These are phyloP conservation scores for Albula goreensis DNA, from an alignment of 2,113 vertebrate genomes.

Conservation along the genomic window DNA sequence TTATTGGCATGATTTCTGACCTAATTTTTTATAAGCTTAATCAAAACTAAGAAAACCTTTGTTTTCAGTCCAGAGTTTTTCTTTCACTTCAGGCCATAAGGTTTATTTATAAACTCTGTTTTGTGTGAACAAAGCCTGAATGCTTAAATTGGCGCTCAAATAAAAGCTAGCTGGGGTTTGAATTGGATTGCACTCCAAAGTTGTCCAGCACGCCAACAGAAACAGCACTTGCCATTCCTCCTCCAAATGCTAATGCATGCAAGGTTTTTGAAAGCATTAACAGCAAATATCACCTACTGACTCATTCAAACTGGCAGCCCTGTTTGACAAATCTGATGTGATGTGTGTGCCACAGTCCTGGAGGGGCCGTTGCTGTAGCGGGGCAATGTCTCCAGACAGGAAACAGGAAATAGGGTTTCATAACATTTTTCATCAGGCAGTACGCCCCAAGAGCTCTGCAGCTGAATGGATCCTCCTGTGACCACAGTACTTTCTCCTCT, in stretches of 20 bases:
- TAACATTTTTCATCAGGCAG: slow-evolving; percentile 22
- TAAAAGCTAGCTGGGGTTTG: slow-evolving; percentile 19
- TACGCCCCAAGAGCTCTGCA: slow-evolving; percentile 2
- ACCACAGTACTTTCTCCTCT: background rate
- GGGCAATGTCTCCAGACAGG: slow-evolving; percentile 20
- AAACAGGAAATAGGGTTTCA: slow-evolving; percentile 38
- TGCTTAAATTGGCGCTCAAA: slow-evolving; percentile 19
- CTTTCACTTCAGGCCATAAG: slow-evolving; percentile 17
- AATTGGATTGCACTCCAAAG: slow-evolving; percentile 14
- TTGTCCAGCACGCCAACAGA: slow-evolving; percentile 24
- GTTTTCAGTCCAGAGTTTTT: slow-evolving; percentile 20
- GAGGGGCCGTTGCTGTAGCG: slow-evolving; percentile 3
- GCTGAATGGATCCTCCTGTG: slow-evolving; percentile 3
- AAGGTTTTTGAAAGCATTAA: slow-evolving; percentile 21
- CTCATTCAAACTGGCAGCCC: slow-evolving; percentile 31
- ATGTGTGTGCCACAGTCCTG: slow-evolving; percentile 22
- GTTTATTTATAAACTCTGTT: slow-evolving; percentile 36
- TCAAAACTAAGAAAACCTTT: slow-evolving; percentile 21
- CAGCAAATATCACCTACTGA: slow-evolving; percentile 28
- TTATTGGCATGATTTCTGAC: background rate
- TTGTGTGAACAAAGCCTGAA: slow-evolving; percentile 32
- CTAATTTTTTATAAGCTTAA: slow-evolving; percentile 3
- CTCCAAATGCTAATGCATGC: slow-evolving; percentile 10
- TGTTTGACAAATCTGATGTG: slow-evolving; percentile 27
- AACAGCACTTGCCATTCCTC: slow-evolving; percentile 34